phyloP scores from a whole-genome alignment of 2,797 vertebrate species.

The Tapera naevia region DNA sequence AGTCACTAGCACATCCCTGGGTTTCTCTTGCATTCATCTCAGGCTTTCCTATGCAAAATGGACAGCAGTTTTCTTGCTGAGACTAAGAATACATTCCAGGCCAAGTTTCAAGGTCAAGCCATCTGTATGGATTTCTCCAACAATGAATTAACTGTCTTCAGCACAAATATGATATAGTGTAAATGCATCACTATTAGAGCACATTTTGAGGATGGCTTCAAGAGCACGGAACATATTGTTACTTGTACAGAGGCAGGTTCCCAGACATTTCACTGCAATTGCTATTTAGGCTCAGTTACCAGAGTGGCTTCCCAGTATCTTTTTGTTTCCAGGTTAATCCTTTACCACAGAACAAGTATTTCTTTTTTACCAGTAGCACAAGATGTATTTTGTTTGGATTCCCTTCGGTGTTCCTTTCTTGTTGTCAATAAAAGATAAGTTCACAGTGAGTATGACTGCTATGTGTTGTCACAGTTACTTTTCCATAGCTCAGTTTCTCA shows the following conservation, averaged over 20 bases:
- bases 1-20: background rate
- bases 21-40: background rate
- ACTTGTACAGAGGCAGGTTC: background rate
- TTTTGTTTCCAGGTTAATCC: background rate
- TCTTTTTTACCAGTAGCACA: background rate
- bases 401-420: background rate
- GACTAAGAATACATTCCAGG: background rate
- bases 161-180: background rate
- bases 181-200: background rate
- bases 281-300: background rate
- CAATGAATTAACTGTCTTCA: background rate
- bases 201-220: background rate
- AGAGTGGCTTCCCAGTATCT: background rate
- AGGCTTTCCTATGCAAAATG: background rate
- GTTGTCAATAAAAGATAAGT: background rate
- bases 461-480: background rate
- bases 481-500: background rate
- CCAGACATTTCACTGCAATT: background rate
- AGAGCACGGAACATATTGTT: background rate
- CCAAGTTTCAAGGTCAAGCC: conserved; percentile 32
- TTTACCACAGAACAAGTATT: background rate
- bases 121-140: background rate
- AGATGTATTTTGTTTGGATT: background rate
- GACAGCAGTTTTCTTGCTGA: background rate
- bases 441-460: background rate